These are phyloP conservation scores for Hypsibius dujardini DNA, from an alignment of 1,140 invertebrate genomes.

Conservation along the genomic window DNA sequence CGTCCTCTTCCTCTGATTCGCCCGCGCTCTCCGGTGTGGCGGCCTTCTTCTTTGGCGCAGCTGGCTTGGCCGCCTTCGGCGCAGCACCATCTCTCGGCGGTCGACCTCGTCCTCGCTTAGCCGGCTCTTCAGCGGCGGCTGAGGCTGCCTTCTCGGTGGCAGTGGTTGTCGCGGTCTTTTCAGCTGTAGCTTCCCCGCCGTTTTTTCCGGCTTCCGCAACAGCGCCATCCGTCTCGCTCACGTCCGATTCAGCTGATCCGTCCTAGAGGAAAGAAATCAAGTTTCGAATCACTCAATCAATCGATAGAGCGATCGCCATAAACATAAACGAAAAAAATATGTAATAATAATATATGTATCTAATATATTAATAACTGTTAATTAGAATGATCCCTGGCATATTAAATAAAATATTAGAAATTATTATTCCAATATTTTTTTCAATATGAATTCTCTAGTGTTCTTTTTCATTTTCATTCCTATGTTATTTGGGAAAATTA, in stretches of 20 bases:
- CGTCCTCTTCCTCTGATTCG: background rate
- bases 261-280: background rate
- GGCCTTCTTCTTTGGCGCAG: background rate
- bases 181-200: background rate
- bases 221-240: background rate
- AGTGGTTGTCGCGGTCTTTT: background rate
- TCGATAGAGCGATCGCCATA: background rate
- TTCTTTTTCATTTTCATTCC: too few species aligned
- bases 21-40: background rate
- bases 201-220: background rate
- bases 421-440: too few species aligned
- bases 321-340: background rate
- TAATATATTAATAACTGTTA: too few species aligned
- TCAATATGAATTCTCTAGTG: too few species aligned
- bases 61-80: background rate
- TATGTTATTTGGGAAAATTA: too few species aligned
- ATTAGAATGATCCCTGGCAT: too few species aligned
- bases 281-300: background rate
- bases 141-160: background rate
- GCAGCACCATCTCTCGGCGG: background rate
- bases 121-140: background rate
- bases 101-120: constrained; percentile 1
- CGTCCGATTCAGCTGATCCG: background rate
- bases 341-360: too few species aligned
- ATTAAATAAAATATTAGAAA: too few species aligned